A percentile compares a stretch with the other conserved stretches of the same genome.
phyloP scores from a whole-genome alignment of 2,113 vertebrate genomes.

The Ophthalmolycus amberensis region DNA sequence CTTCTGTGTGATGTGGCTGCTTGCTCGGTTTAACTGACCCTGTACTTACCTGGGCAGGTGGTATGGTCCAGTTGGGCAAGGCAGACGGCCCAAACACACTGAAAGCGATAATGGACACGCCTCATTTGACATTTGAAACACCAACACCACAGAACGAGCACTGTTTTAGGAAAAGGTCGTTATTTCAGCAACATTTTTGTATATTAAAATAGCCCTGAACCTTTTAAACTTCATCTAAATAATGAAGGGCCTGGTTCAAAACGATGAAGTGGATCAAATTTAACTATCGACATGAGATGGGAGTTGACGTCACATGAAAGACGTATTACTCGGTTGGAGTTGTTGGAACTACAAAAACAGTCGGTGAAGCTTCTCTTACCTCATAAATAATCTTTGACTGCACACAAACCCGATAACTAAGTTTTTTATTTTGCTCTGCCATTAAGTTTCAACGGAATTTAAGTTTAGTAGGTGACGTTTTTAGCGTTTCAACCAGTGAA shows the following conservation, averaged over 20 bases:
- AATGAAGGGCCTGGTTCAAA: neutral
- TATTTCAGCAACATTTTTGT: neutral
- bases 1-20: no score
- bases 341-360: neutral
- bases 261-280: no score
- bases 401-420: neutral
- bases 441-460: neutral
- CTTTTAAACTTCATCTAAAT: neutral
- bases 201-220: neutral
- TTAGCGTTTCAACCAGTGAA: neutral
- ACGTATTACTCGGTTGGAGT: neutral
- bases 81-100: no score
- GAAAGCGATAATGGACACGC: neutral
- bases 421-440: no score
- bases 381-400: no score
- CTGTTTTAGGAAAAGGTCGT: neutral
- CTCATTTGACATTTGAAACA: neutral
- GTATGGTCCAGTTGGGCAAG: no score
- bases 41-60: no score
- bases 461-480: neutral
- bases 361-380: neutral
- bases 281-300: neutral
- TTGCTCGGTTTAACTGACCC: no score
- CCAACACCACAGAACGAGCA: neutral
- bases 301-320: neutral